phyloP scores from a whole-genome alignment of 2,113 vertebrate species.

The Calidris pygmaea region DNA sequence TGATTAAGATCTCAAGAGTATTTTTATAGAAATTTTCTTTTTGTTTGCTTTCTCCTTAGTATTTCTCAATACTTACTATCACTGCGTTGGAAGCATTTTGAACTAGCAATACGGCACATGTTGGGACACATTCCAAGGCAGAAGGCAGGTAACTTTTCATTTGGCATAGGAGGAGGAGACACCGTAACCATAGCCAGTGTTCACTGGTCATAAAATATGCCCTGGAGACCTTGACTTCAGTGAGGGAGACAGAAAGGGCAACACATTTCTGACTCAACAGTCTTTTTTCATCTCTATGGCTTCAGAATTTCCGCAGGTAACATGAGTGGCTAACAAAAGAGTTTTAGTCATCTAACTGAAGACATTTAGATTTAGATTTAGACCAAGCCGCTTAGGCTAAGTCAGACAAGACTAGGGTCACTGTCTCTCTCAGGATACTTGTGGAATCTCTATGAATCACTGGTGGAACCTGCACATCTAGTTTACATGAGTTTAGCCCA shows the following conservation, averaged over 20 bases:
- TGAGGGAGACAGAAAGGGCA: neutral
- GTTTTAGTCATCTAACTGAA: neutral
- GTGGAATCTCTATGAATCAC: neutral
- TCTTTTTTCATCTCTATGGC: neutral
- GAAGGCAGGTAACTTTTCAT: neutral
- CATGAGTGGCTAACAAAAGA: rapidly evolving
- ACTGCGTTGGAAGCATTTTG: neutral
- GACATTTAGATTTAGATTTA: neutral
- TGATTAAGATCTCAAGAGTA: neutral
- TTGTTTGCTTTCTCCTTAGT: neutral
- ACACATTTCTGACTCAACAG: neutral
- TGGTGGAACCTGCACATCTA: neutral
- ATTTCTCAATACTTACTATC: neutral
- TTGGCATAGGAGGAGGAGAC: neutral
- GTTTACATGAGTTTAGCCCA: neutral
- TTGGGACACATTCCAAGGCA: neutral
- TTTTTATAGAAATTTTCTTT: neutral
- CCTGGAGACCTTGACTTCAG: neutral
- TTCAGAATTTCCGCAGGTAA: neutral
- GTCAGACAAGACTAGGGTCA: neutral
- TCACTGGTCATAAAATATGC: neutral
- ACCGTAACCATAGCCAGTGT: neutral
- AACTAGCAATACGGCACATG: neutral
- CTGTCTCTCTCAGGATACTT: neutral
- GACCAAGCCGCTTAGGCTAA: neutral